These are phyloP conservation scores for Diplolepis rosae DNA, from an alignment of 2,888 invertebrate genomes.

Conservation along the genomic window DNA sequence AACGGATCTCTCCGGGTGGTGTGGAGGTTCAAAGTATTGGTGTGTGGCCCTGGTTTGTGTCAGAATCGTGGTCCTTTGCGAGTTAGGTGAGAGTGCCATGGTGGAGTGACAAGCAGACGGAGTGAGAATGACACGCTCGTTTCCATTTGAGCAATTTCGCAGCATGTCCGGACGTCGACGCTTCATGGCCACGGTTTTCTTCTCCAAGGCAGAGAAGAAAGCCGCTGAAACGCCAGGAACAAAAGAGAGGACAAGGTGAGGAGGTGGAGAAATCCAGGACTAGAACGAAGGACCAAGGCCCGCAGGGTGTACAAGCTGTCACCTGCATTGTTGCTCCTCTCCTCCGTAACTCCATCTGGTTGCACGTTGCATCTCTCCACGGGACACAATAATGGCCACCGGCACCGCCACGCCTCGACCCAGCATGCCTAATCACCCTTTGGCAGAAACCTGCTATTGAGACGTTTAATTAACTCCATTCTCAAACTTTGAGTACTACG, in stretches of 20 bases:
- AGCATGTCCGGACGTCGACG: conserved; percentile 52
- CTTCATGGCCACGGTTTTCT: conserved; percentile 56
- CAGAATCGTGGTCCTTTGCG: conserved; percentile 25
- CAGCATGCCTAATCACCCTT: conserved; percentile 69
- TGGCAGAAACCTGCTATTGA: conserved; percentile 70
- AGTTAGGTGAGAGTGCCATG: conserved; percentile 35
- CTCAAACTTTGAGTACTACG: conserved; percentile 34
- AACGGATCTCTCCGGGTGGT: neutral
- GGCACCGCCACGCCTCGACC: conserved; percentile 63
- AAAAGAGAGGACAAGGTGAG: conserved; percentile 55
- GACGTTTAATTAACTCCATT: conserved; percentile 72
- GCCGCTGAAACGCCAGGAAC: conserved; percentile 63
- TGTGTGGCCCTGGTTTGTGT: conserved; percentile 29
- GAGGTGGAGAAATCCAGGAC: conserved; percentile 26
- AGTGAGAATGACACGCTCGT: conserved; percentile 62
- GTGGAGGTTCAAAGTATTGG: neutral
- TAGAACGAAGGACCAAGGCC: conserved; percentile 38
- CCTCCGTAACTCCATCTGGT: conserved; percentile 8
- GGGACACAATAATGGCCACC: conserved; percentile 64
- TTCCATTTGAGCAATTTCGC: conserved; percentile 64
- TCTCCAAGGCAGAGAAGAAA: conserved; percentile 60
- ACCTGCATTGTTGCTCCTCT: conserved; percentile 63
- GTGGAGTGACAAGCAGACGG: conserved; percentile 56
- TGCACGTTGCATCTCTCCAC: neutral
- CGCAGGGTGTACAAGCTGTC: conserved; percentile 63